Evolutionary conservation across 2,797 vertebrate species (phyloP).

Genomic region (Pipistrellus nathusii): DNA sequence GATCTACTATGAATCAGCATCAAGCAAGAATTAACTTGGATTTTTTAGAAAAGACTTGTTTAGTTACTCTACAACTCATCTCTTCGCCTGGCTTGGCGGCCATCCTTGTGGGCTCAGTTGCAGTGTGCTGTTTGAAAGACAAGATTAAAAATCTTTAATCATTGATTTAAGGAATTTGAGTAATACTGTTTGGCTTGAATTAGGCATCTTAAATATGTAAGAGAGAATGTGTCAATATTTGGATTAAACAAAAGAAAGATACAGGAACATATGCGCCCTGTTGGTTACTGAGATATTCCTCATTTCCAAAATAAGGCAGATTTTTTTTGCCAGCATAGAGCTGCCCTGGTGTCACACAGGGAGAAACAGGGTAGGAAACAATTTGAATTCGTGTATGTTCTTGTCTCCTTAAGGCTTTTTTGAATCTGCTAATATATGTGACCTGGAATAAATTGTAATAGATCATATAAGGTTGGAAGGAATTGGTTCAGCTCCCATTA

Average conservation of each 20-base stretch:
- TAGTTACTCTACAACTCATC: neutral
- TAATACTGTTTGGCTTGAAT: conserved; percentile 52
- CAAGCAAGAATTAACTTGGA: conserved; percentile 26
- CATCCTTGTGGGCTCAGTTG: neutral
- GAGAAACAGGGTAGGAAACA: neutral
- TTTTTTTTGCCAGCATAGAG: neutral
- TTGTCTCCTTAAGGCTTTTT: neutral
- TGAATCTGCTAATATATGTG: neutral
- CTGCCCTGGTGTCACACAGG: neutral
- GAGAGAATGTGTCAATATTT: conserved; percentile 70
- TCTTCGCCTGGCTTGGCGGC: neutral
- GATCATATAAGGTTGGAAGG: neutral
- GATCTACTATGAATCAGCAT: neutral
- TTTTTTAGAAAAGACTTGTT: conserved; percentile 31
- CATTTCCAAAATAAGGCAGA: conserved; percentile 4
- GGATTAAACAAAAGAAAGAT: conserved; percentile 63
- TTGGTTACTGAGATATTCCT: neutral
- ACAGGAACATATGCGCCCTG: neutral
- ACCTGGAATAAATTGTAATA: neutral
- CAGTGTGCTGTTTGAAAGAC: neutral
- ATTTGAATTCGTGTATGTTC: neutral
- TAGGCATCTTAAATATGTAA: conserved; percentile 69
- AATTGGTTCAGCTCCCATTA: neutral
- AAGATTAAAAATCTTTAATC: conserved; percentile 70
- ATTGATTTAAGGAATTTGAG: conserved; percentile 72